Evolutionary conservation across 1,140 invertebrate genomes (phyloP), one percentile per base, ranked within the genome.

Genomic region (Cephus cinctus): DNA sequence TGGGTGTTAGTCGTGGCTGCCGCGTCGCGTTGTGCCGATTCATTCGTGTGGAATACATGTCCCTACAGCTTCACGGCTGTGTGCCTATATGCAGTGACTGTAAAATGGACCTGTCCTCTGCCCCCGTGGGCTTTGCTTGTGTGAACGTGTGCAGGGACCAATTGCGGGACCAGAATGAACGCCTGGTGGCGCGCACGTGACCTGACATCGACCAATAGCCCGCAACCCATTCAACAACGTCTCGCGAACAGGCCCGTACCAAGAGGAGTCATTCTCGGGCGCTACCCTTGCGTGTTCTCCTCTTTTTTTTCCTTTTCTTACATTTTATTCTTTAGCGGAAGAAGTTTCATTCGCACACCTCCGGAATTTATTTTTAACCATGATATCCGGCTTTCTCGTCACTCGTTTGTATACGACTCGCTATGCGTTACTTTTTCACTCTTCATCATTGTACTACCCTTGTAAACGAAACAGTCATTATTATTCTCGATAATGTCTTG

Each of bases 141-240:
- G 45, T 43, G 47, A 50, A 52, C 35, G 50, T 31, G 52, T 49
- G 47, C 43, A 50, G 35, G 42, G 32, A 53, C 49, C 52, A 53
- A 52, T 62, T 60, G 57, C 45, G 43, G 45, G 34, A 43, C 47
- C 23, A 61, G 52, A 57, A 57, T 60, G 59, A 62, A 60, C 50
- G 57, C 34, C 46, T 50, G 52, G 52, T 39, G 36, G 32, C 39
- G 53, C 47, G 43, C 60, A 63, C 58, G 55, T 63, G 60, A 63
- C 50, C 50, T 22, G 35, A 42, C 41, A 40, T 31, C 49, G 49
- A 45, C 60, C 60, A 63, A 63, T 61, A 56, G 58, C 53, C 53
- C 50, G 52, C 50, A 22, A 20, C 47, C 23, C 56, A 61, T 63
- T 63, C 60, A 62, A 53, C 50, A 49, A 27, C 43, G 46, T 52